These are phyloP conservation scores for Plotosus lineatus DNA, from an alignment of 2,113 vertebrate genomes.

Conservation along the genomic window DNA sequence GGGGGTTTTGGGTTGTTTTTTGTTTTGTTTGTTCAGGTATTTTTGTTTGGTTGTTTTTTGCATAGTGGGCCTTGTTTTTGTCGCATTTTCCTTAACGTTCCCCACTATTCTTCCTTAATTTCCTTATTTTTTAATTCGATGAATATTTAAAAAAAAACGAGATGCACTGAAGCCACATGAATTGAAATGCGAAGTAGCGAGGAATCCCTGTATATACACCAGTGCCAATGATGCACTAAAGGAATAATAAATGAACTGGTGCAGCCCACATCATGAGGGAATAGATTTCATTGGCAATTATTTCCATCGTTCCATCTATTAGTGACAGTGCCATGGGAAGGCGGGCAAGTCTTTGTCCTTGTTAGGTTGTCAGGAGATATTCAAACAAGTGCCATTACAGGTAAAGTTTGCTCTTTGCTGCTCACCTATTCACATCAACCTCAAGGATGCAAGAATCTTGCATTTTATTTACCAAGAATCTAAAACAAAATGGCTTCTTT, in stretches of 20 bases:
- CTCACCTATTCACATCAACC: slow-evolving; percentile 63
- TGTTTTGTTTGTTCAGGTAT: too few species aligned
- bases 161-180: too few species aligned
- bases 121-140: too few species aligned
- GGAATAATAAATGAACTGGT: background rate
- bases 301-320: background rate
- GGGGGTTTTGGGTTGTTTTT: too few species aligned
- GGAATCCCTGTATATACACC: slow-evolving; percentile 18
- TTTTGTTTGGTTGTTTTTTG: too few species aligned
- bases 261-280: slow-evolving; percentile 13
- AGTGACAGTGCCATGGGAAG: slow-evolving; percentile 11
- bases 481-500: slow-evolving; percentile 53
- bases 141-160: too few species aligned
- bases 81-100: too few species aligned
- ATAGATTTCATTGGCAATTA: slow-evolving; percentile 18
- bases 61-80: too few species aligned
- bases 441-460: slow-evolving; percentile 19
- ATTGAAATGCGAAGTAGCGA: too few species aligned
- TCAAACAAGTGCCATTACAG: slow-evolving; percentile 20
- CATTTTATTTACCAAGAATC: slow-evolving; percentile 55
- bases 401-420: slow-evolving; percentile 40
- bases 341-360: slow-evolving; percentile 23
- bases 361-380: slow-evolving; percentile 17
- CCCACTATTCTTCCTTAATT: too few species aligned
- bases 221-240: slow-evolving; percentile 26